Conservation (phyloP, 1,140 invertebrate species). For the Marisa cornuarietis region DNA sequence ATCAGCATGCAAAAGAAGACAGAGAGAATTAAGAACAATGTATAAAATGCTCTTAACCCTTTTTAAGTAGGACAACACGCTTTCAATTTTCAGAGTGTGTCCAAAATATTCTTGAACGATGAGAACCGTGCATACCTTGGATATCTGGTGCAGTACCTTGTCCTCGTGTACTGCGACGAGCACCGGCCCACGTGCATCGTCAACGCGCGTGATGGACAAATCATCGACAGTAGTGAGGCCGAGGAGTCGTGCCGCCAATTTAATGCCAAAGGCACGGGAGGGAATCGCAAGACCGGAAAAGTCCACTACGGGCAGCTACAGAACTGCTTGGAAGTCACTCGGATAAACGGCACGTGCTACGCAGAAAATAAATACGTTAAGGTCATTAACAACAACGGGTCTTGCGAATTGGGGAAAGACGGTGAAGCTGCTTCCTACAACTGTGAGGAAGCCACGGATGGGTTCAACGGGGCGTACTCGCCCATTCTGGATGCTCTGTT, state of each 20-base stretch:
- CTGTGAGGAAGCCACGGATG: slow-evolving; percentile 29
- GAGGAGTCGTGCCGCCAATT: slow-evolving; percentile 25
- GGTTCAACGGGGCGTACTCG: slow-evolving; percentile 44
- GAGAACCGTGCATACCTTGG: slow-evolving; percentile 13
- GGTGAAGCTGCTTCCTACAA: slow-evolving; percentile 28
- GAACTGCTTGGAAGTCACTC: slow-evolving; percentile 26
- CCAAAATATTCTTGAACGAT: slow-evolving; percentile 16
- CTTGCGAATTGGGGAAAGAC: slow-evolving; percentile 8
- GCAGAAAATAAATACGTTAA: slow-evolving; percentile 43
- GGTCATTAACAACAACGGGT: slow-evolving; percentile 35
- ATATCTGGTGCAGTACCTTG: slow-evolving; percentile 28
- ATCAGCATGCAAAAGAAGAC: no score
- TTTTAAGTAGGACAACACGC: no score
- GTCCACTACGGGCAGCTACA: slow-evolving; percentile 35
- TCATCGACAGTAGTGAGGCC: no score
- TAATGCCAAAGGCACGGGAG: slow-evolving; percentile 30
- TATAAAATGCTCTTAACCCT: no score
- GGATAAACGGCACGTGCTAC: slow-evolving; percentile 25
- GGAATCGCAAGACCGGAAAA: slow-evolving; percentile 41
- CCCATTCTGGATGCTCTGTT: slow-evolving; percentile 43
- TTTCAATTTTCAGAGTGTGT: neutral
- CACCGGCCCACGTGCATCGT: slow-evolving; percentile 32
- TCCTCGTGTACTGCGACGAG: slow-evolving; percentile 17
- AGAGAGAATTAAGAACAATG: no score
- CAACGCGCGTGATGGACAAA: slow-evolving; percentile 32